Evolutionary conservation across 2,888 invertebrate genomes (phyloP).

Genomic region (Epinotia brunnichana): DNA sequence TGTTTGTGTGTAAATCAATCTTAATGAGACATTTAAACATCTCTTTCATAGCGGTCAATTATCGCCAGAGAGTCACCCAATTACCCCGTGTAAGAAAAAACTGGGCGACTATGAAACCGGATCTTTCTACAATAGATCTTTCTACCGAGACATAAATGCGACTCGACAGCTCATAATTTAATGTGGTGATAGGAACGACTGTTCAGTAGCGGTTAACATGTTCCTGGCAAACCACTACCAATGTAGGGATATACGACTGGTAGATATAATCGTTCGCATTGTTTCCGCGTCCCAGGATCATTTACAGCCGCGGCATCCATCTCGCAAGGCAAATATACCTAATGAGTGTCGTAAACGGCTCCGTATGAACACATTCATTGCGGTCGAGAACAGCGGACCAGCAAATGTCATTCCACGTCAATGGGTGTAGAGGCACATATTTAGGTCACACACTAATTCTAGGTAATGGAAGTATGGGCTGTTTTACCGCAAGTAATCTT

Average conservation of each 20-base stretch:
- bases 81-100: neutral
- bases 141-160: slow-evolving; percentile 53
- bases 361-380: slow-evolving; percentile 64
- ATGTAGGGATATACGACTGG: slow-evolving; percentile 56
- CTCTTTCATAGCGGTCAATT: slow-evolving; percentile 25
- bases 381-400: slow-evolving; percentile 72
- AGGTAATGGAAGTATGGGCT: slow-evolving; percentile 69
- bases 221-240: slow-evolving; percentile 53
- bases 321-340: slow-evolving; percentile 66
- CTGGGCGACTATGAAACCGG: neutral
- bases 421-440: slow-evolving; percentile 69
- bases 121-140: slow-evolving; percentile 6
- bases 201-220: slow-evolving; percentile 59
- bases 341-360: slow-evolving; percentile 63
- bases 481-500: slow-evolving; percentile 77
- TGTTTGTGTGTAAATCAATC: slow-evolving; percentile 12
- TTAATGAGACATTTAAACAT: slow-evolving; percentile 27
- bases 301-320: slow-evolving; percentile 56
- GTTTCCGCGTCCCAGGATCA: slow-evolving; percentile 52
- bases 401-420: slow-evolving; percentile 76
- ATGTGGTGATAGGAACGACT: slow-evolving; percentile 60
- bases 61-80: slow-evolving; percentile 6
- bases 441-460: slow-evolving; percentile 77
- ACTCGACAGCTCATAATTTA: slow-evolving; percentile 60
- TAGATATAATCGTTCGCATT: slow-evolving; percentile 60